phyloP scores from a whole-genome alignment of 1,140 invertebrate species.

The Pogonomyrmex barbatus region DNA sequence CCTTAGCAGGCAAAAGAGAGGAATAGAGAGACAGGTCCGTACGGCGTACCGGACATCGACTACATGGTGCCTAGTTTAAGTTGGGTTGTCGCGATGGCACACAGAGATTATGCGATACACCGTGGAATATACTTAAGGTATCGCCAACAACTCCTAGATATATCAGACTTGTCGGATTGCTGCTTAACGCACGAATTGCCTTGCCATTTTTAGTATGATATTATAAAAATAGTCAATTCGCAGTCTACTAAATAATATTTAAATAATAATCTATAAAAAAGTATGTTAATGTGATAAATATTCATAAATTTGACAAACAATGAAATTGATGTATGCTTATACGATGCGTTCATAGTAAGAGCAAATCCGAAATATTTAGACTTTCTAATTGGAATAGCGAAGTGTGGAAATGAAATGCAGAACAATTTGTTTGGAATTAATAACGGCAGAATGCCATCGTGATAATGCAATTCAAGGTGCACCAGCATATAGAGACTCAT shows the following conservation, averaged over 20 bases:
- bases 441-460: constrained; percentile 47
- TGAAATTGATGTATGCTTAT: background rate
- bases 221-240: constrained; percentile 19
- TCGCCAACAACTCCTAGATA: constrained; percentile 70
- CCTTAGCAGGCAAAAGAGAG: constrained; percentile 58
- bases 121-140: constrained; percentile 74
- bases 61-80: constrained; percentile 82
- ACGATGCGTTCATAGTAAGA: background rate
- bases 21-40: constrained; percentile 69
- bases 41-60: constrained; percentile 78
- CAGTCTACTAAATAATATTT: background rate
- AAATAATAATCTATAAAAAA: background rate
- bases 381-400: background rate
- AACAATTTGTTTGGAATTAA: constrained; percentile 72
- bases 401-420: constrained; percentile 6
- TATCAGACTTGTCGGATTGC: constrained; percentile 68
- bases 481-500: constrained; percentile 42
- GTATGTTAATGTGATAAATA: background rate
- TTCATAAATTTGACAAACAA: background rate
- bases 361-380: background rate
- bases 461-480: constrained; percentile 50
- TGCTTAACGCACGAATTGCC: constrained; percentile 47
- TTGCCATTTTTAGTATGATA: constrained; percentile 1
- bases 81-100: constrained; percentile 81
- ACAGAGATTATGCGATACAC: constrained; percentile 82